Evolutionary conservation across 1,140 invertebrate species (phyloP), one percentile per base, ranked within the genome.

Genomic region (Drosophila nebulosa): DNA sequence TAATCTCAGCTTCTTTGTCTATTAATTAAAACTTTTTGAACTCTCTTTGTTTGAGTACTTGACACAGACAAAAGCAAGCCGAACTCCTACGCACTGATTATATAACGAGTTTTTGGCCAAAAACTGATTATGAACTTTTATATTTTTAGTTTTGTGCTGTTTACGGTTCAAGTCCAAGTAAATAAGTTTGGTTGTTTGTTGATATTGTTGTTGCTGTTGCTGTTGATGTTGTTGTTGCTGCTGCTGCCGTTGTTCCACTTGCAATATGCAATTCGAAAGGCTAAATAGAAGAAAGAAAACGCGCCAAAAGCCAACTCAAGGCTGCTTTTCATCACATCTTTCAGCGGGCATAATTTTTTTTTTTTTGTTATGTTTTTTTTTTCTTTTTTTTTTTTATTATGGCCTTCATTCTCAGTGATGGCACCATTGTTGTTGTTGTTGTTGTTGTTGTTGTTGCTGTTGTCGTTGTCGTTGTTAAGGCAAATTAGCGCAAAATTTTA

Each of bases 401-500:
- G 39, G 39, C 39, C 39, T 46, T 46, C 39, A 46, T 46, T 46
- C 16, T 21, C 9, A 46, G 39, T 46, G 39, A 46, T 46, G 39
- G 7, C 26, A 35, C 27, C 5, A 12, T 51, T 58, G 39, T 50
- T 22, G 12, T 56, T 66, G 60, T 32, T 46, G 16, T 56, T 56
- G 51, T 30, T 42, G 24, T 64, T 56, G 35, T 66, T n/a, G n/a
- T n/a, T n/a, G n/a, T n/a, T n/a, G n/a, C n/a, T n/a, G n/a, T n/a
- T n/a, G n/a, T n/a, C n/a, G n/a, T n/a, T n/a, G 53, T 42, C 64
- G 52, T 56, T 60, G 35, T 26, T 63, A 46, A 12, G 51, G 64
- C 57, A 46, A 75, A 75, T 75, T 75, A 67, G 72, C 65, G 64
- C 32, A 68, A 60, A 75, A 75, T 74, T 74, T 67, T 50, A 76